Evolutionary conservation across 2,113 vertebrate genomes (phyloP).

Genomic region (Natator depressus): DNA sequence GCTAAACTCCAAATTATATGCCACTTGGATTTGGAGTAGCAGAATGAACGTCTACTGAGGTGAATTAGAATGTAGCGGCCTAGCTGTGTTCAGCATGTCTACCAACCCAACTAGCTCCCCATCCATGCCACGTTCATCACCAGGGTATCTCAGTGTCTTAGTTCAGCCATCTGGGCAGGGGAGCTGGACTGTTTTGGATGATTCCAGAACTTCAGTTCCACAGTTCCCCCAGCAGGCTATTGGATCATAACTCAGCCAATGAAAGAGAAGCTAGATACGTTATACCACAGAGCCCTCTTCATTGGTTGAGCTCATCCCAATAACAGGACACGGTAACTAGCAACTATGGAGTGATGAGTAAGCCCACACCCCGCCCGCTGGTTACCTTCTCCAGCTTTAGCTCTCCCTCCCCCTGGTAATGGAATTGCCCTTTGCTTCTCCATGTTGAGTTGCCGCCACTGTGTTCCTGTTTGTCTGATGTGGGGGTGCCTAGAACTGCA

Average conservation of each 20-base stretch:
- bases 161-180: background rate
- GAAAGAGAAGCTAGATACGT: background rate
- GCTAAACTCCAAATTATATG: background rate
- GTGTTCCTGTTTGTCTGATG: background rate
- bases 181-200: background rate
- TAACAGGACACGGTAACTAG: background rate
- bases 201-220: background rate
- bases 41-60: background rate
- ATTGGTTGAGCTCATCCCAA: background rate
- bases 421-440: background rate
- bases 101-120: background rate
- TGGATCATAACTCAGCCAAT: background rate
- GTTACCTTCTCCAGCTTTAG: background rate
- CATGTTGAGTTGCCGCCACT: background rate
- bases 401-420: background rate
- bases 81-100: background rate
- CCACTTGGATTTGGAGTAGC: background rate
- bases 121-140: background rate
- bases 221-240: background rate
- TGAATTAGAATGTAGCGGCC: background rate
- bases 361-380: background rate
- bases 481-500: background rate
- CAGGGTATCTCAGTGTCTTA: background rate
- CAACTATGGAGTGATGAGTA: background rate
- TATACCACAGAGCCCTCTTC: background rate